These are phyloP conservation scores for Peromyscus melanophrys DNA, from an alignment of 2,797 vertebrate genomes.

Conservation along the genomic window DNA sequence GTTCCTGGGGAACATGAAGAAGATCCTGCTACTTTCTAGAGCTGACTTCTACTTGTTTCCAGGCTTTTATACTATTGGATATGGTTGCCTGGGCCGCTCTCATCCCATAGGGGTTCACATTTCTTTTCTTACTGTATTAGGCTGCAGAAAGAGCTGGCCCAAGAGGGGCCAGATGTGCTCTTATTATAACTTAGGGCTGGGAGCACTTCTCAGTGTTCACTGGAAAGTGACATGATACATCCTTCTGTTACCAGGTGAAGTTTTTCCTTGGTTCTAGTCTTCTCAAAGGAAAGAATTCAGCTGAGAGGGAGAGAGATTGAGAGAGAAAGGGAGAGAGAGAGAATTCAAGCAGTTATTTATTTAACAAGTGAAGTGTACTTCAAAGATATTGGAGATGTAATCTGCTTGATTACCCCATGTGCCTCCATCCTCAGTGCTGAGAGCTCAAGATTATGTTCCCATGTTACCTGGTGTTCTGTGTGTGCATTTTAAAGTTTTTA, in stretches of 20 bases:
- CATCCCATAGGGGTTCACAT: fast-evolving
- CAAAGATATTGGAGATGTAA: background rate
- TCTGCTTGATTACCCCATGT: constrained; percentile 67
- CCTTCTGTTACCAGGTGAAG: background rate
- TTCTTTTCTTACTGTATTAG: background rate
- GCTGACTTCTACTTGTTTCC: background rate
- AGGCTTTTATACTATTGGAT: background rate
- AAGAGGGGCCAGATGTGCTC: background rate
- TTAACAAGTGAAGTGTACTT: background rate
- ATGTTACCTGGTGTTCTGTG: background rate
- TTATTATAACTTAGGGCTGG: background rate
- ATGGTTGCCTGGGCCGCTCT: background rate
- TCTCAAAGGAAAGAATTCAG: background rate
- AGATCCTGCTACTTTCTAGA: background rate
- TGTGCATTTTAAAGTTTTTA: background rate
- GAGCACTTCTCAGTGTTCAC: background rate
- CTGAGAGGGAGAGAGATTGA: background rate
- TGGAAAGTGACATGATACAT: background rate
- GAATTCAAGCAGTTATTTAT: background rate
- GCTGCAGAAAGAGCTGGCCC: background rate
- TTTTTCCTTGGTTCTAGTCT: background rate
- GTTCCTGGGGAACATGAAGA: background rate
- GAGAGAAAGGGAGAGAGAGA: no score
- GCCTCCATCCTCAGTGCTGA: constrained; percentile 61
- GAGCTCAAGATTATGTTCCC: constrained; percentile 26